phyloP scores from a whole-genome alignment of 2,888 invertebrate genomes.

The Neoscelio sp. region DNA sequence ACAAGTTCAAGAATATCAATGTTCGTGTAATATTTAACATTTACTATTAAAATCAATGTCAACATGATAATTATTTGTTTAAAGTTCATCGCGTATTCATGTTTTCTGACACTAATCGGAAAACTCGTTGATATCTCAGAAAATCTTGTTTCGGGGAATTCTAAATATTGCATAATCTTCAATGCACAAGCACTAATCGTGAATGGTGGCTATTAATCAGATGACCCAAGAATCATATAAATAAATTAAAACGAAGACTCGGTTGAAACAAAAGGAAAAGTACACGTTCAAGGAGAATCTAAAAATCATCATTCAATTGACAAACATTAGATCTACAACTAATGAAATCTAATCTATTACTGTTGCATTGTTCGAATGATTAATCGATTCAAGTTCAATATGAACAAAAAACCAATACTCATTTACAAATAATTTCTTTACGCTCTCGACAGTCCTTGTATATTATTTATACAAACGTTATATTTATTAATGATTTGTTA shows the following conservation, averaged over 20 bases:
- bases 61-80: constrained; percentile 4
- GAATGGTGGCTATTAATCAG: constrained; percentile 59
- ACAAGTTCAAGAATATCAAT: no score
- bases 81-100: constrained; percentile 1
- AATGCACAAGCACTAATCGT: constrained; percentile 53
- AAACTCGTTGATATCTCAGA: constrained; percentile 52
- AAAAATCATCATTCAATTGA: constrained; percentile 19
- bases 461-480: constrained; percentile 7
- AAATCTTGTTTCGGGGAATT: constrained; percentile 62
- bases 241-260: constrained; percentile 48
- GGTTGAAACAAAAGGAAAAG: constrained; percentile 33
- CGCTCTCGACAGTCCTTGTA: constrained; percentile 17
- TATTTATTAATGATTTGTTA: no score
- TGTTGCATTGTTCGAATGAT: background rate
- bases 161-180: constrained; percentile 57
- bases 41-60: no score
- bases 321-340: constrained; percentile 4
- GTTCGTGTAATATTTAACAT: no score
- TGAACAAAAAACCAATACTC: background rate
- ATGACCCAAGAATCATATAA: constrained; percentile 61
- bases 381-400: constrained; percentile 25
- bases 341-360: constrained; percentile 6
- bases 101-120: constrained; percentile 35
- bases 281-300: constrained; percentile 35
- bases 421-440: background rate